phyloP scores from a whole-genome alignment of 2,113 vertebrate species.

The Xyliphius kryptos region DNA sequence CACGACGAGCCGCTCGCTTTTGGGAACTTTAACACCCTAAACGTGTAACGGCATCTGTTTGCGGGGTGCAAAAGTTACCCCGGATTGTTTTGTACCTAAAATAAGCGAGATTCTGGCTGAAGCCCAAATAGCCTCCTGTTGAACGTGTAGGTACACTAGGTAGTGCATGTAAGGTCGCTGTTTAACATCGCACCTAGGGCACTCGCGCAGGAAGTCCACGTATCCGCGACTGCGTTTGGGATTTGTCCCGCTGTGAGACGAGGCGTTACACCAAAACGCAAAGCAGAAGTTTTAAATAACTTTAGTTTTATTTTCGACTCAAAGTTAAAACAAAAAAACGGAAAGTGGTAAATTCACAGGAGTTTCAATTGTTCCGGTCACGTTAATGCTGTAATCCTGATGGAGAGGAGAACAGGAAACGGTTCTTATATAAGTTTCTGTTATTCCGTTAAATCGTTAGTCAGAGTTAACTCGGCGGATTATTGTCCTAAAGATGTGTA shows the following conservation, averaged over 20 bases:
- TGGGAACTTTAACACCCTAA: no score
- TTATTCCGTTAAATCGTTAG: background rate
- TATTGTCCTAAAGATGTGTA: no score
- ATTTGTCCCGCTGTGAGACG: background rate
- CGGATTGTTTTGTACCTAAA: no score
- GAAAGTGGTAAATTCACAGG: no score
- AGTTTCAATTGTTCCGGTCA: no score
- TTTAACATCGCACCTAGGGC: background rate
- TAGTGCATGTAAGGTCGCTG: background rate
- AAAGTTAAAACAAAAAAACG: no score
- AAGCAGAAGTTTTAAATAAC: background rate
- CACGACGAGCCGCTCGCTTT: no score
- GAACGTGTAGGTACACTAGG: background rate
- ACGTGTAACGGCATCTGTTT: no score
- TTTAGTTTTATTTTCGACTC: background rate
- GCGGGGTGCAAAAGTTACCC: no score
- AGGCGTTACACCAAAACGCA: no score
- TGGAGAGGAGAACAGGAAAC: slow-evolving; percentile 29
- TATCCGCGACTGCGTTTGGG: background rate
- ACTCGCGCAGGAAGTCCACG: background rate
- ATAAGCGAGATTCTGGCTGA: background rate
- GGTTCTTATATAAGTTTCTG: slow-evolving; percentile 20
- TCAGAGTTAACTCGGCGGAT: background rate
- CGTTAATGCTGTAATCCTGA: background rate
- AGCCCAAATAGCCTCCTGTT: background rate